phyloP scores from a whole-genome alignment of 2,113 vertebrate species.

The Sula dactylatra region DNA sequence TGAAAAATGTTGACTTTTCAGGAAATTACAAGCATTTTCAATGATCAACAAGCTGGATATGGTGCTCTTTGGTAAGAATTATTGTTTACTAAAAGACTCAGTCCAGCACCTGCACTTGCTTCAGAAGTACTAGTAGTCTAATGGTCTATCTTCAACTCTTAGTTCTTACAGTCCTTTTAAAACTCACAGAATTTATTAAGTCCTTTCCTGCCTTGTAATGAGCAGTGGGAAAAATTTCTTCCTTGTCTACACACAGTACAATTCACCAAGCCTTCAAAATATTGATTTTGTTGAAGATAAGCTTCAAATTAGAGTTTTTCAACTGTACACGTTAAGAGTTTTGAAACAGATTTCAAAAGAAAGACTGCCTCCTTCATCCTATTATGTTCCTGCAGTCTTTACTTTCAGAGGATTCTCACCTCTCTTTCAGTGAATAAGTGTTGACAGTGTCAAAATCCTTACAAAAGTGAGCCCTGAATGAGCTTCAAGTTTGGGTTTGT shows the following conservation, averaged over 20 bases:
- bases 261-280: neutral
- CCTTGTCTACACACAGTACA: neutral
- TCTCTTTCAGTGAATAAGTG: neutral
- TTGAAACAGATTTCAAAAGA: neutral
- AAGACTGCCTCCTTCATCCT: neutral
- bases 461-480: neutral
- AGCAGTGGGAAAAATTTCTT: neutral
- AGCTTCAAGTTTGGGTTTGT: neutral
- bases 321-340: neutral
- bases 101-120: neutral
- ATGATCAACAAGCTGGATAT: neutral
- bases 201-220: neutral
- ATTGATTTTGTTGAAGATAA: constrained; percentile 34
- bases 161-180: neutral
- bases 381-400: neutral
- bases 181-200: neutral
- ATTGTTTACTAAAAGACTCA: neutral
- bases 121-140: neutral
- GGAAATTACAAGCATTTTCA: neutral
- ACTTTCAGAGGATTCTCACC: neutral
- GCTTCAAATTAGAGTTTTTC: constrained; percentile 14
- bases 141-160: neutral
- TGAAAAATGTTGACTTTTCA: constrained; percentile 16
- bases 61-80: neutral
- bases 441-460: neutral